Base-by-base conservation (phyloP, 1,140 invertebrate species). In the Drosophila guanche region DNA sequence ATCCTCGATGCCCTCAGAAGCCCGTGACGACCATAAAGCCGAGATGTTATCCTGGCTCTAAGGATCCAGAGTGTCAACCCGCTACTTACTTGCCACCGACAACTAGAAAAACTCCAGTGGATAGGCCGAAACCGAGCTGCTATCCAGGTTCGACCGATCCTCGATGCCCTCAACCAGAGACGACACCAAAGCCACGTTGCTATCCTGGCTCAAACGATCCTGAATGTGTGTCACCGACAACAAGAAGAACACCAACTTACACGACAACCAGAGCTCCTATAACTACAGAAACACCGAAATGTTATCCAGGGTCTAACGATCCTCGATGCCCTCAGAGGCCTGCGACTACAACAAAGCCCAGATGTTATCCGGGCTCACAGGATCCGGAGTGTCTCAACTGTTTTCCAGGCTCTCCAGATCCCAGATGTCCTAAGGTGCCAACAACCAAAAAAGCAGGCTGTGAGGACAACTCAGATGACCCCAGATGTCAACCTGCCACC, bases 261-360 rank as follows among this genome's bases (percentile, higher is more conserved):
- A 53, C 79, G 25, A 27, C 57, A 0, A 57, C 20, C 2, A 93
- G 93, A 75, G 93, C 92, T 68, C 93, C 93, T 20, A 93, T 93
- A 45, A 90, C 89, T 8, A 78, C 48, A 27, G 25, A 27, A 4
- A 2, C 0, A 5, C 41, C 65, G 2, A 54, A 25, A 5, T 93
- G 70, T 25, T 72, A 61, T 33, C 61, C 62, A 3, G 72, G 72
- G 8, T 72, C 71, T 0, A 58, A 25, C 0, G 66, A 74, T 29
- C 55, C 66, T n/a, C 58, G 54, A 1, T 70, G 67, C 4, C 56
- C 70, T 2, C 7, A 76, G 79, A 48, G 90, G 84, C 46, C 47
- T 2, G 8, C 8, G 0, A 51, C 66, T 0, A 70, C 71, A 4
- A 2, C 22, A 0, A 59, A 60, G 8, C 86, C 90, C 1, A 61